A percentile compares a stretch with the other conserved stretches of the same genome.
phyloP scores from a whole-genome alignment of 1,140 invertebrate genomes.

The Drosophila rhopaloa region DNA sequence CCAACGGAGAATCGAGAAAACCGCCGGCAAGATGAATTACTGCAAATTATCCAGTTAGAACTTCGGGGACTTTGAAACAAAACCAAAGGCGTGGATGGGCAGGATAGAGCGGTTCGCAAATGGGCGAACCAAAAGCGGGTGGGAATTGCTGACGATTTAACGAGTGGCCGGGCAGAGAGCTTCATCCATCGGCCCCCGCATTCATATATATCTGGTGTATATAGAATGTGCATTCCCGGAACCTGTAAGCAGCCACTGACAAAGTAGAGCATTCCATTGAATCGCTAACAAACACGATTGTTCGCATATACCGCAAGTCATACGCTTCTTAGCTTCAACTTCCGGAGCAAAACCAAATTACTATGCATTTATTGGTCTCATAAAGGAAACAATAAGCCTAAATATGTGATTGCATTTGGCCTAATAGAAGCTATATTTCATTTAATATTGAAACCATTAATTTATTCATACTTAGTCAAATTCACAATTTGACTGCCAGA shows the following conservation, averaged over 20 bases:
- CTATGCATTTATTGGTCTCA: background rate
- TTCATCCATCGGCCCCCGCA: conserved; percentile 26
- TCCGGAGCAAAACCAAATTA: background rate
- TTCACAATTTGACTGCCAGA: no score
- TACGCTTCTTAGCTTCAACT: conserved; percentile 4
- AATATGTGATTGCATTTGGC: background rate
- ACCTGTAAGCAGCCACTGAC: conserved; percentile 1
- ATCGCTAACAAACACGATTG: conserved; percentile 33
- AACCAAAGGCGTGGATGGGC: conserved; percentile 39
- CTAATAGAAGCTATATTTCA: no score
- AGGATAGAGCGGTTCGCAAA: conserved; percentile 32
- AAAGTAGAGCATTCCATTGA: conserved; percentile 26
- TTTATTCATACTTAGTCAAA: no score
- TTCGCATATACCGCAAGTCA: conserved; percentile 6
- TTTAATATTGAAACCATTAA: no score
- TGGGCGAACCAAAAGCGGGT: conserved; percentile 4
- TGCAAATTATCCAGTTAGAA: conserved; percentile 79
- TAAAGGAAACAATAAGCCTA: background rate
- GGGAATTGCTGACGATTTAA: conserved; percentile 50
- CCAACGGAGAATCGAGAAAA: conserved; percentile 36
- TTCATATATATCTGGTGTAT: conserved; percentile 17
- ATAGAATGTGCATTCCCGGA: conserved; percentile 27
- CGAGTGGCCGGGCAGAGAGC: conserved; percentile 29
- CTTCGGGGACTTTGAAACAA: conserved; percentile 57
- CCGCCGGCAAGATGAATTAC: conserved; percentile 76